Conservation (phyloP, 2,888 invertebrate species). For the Cremastinae sp. region DNA sequence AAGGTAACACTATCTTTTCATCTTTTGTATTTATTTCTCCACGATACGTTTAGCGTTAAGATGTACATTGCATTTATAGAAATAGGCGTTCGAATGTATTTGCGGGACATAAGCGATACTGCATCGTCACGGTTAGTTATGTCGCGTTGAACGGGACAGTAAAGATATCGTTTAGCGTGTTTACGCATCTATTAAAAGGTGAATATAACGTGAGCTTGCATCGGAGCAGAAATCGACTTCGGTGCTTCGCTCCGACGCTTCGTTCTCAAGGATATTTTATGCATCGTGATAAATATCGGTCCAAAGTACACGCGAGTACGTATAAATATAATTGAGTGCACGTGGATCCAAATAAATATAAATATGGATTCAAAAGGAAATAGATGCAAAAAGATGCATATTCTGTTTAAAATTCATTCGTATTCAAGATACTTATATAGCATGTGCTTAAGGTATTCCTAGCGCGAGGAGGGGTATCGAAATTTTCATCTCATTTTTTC, state of each 20-base stretch:
- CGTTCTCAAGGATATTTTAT: neutral
- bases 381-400: too few relatives aligned
- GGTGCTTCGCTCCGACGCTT: conserved; percentile 48
- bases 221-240: conserved; percentile 36
- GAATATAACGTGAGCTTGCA: conserved; percentile 39
- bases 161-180: conserved; percentile 59
- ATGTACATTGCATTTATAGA: neutral
- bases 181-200: conserved; percentile 57
- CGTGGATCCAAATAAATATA: too few relatives aligned
- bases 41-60: too few relatives aligned
- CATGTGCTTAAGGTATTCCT: too few relatives aligned
- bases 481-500: too few relatives aligned
- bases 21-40: neutral
- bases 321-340: neutral
- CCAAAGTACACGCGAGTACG: neutral
- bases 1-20: conserved; percentile 40
- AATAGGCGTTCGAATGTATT: conserved; percentile 11
- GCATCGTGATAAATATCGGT: neutral
- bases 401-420: too few relatives aligned
- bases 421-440: too few relatives aligned
- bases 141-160: conserved; percentile 55
- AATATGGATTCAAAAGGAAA: too few relatives aligned
- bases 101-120: conserved; percentile 27
- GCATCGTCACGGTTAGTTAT: conserved; percentile 53
- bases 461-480: too few relatives aligned